These are phyloP conservation scores for Sarcophaga caerulescens DNA, from an alignment of 2,888 invertebrate species.

Conservation along the genomic window DNA sequence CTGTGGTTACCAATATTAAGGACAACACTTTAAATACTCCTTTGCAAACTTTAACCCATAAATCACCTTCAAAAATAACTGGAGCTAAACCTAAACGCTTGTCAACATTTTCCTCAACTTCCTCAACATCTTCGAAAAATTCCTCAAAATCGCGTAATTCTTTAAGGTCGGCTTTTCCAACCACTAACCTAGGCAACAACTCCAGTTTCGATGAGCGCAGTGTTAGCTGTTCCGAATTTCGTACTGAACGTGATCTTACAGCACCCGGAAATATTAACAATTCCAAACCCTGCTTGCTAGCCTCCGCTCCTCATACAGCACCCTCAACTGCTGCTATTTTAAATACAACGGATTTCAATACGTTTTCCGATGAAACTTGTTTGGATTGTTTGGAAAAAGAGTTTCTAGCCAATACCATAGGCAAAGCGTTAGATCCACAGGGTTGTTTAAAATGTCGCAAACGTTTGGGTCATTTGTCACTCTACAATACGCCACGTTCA, in stretches of 20 bases:
- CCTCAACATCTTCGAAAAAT: conserved; percentile 72
- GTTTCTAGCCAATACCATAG: conserved; percentile 78
- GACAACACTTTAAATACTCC: conserved; percentile 51
- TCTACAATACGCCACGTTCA: conserved; percentile 50
- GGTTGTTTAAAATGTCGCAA: conserved; percentile 77
- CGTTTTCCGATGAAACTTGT: conserved; percentile 77
- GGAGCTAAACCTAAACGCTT: conserved; percentile 80
- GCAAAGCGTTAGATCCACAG: conserved; percentile 77
- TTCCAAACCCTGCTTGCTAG: conserved; percentile 57
- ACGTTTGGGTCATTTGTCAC: conserved; percentile 68
- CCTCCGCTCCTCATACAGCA: conserved; percentile 70
- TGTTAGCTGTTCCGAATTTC: conserved; percentile 77
- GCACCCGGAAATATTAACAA: conserved; percentile 48
- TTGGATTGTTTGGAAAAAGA: conserved; percentile 80
- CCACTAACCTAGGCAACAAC: conserved; percentile 66
- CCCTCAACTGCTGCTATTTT: conserved; percentile 57
- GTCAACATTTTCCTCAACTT: conserved; percentile 74
- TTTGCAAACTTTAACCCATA: conserved; percentile 35
- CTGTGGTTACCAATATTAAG: conserved; percentile 59
- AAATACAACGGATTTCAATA: conserved; percentile 67
- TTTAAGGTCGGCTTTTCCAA: conserved; percentile 70
- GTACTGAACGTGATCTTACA: conserved; percentile 69
- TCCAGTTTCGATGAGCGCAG: conserved; percentile 77
- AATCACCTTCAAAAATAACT: conserved; percentile 59
- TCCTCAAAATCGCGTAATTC: conserved; percentile 76